Evolutionary conservation across 2,797 vertebrate species (phyloP).

Genomic region (Clarias pachynema): DNA sequence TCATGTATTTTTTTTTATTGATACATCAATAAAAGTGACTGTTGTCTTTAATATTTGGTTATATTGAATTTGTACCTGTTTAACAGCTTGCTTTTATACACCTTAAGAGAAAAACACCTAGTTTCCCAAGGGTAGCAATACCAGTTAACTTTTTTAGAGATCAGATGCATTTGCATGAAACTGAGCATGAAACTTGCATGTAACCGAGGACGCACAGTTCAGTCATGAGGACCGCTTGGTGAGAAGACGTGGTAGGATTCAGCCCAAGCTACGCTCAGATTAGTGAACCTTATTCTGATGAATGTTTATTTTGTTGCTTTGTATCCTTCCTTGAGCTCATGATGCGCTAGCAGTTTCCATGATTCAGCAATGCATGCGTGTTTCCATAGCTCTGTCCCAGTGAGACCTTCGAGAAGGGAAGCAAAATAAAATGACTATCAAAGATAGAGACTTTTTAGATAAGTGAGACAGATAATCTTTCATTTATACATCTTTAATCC

Average conservation of each 20-base stretch:
- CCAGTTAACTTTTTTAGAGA: background rate
- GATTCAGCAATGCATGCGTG: background rate
- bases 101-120: background rate
- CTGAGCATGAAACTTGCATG: no score
- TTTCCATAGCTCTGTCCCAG: background rate
- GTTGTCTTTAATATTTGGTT: slow-evolving; percentile 24
- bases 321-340: background rate
- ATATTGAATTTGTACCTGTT: background rate
- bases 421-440: background rate
- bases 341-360: background rate
- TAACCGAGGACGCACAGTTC: background rate
- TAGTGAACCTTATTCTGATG: background rate
- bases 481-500: background rate
- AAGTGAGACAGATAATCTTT: background rate
- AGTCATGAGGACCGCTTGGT: background rate
- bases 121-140: background rate
- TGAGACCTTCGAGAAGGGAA: background rate
- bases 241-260: background rate
- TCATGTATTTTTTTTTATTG: background rate
- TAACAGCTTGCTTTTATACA: background rate
- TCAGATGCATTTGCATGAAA: background rate
- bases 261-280: background rate
- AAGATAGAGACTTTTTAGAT: background rate
- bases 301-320: background rate
- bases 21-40: slow-evolving; percentile 32